These are phyloP conservation scores for Hermaeophaga mercurialis DNA, from an alignment of 2,888 invertebrate genomes.

Conservation along the genomic window DNA sequence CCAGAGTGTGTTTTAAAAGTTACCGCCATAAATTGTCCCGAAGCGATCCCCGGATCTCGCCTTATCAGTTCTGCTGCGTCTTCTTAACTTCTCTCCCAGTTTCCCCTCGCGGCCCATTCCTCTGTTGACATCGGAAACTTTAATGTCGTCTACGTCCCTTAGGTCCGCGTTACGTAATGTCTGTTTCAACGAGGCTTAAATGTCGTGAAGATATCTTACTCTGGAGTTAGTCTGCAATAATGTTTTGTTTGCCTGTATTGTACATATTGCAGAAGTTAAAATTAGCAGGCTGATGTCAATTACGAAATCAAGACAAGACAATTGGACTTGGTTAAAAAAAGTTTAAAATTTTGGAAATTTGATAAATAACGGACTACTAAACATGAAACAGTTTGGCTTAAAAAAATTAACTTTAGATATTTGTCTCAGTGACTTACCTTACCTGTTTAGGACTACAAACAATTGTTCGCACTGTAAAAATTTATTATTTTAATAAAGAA, in stretches of 20 bases:
- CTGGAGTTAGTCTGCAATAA: not conserved
- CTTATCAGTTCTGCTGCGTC: constrained; percentile 57
- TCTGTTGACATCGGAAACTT: constrained; percentile 26
- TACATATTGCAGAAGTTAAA: not conserved
- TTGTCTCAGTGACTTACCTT: too few relatives aligned
- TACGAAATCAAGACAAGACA: too few relatives aligned
- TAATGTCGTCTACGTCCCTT: constrained; percentile 29
- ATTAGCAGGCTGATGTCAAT: too few relatives aligned
- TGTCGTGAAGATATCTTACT: constrained; percentile 13
- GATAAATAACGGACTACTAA: too few relatives aligned
- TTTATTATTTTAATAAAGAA: too few relatives aligned
- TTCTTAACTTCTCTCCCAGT: constrained; percentile 49
- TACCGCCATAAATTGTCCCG: constrained; percentile 60
- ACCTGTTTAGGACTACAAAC: too few relatives aligned
- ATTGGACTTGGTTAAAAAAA: too few relatives aligned
- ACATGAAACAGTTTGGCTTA: too few relatives aligned
- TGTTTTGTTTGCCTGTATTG: not conserved
- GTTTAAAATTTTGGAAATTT: too few relatives aligned
- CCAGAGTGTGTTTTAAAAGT: constrained; percentile 59
- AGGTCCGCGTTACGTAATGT: constrained; percentile 25
- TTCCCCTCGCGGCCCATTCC: constrained; percentile 34
- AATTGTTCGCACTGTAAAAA: too few relatives aligned
- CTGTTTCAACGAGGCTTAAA: constrained; percentile 21
- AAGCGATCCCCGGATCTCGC: constrained; percentile 58
- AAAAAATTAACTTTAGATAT: too few relatives aligned